Evolutionary conservation across 2,797 vertebrate genomes (phyloP).

Genomic region (Champsocephalus gunnari): DNA sequence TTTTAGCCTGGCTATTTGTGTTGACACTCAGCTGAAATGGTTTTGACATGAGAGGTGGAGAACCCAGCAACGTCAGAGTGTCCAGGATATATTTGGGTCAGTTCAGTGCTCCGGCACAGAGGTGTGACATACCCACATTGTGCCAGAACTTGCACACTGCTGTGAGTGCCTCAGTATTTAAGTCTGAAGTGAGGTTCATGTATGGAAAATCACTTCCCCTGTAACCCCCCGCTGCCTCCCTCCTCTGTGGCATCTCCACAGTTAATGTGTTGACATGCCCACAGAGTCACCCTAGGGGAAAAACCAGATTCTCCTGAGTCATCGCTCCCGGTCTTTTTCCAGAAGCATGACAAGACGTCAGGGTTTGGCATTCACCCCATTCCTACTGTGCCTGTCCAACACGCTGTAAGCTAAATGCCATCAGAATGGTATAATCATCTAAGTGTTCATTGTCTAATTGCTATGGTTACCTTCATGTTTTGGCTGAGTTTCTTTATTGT

Average conservation of each 20-base stretch:
- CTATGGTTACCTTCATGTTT: slow-evolving; percentile 40
- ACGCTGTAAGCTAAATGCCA: slow-evolving; percentile 59
- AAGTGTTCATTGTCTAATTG: slow-evolving; percentile 61
- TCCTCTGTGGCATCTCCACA: slow-evolving; percentile 19
- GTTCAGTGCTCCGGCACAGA: slow-evolving; percentile 52
- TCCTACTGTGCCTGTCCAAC: slow-evolving; percentile 28
- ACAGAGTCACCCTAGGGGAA: slow-evolving; percentile 64
- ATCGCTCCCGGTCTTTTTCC: slow-evolving; percentile 58
- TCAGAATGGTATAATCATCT: slow-evolving; percentile 55
- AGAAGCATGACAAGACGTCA: slow-evolving; percentile 57
- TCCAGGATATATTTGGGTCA: slow-evolving; percentile 76
- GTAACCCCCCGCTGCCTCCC: slow-evolving; percentile 33
- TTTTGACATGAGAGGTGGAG: slow-evolving; percentile 52
- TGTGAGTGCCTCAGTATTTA: slow-evolving; percentile 62
- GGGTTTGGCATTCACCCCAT: slow-evolving; percentile 52
- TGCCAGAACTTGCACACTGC: slow-evolving; percentile 70
- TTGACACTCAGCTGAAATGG: slow-evolving; percentile 39
- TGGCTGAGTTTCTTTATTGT: slow-evolving; percentile 43
- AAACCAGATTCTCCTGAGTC: slow-evolving; percentile 64
- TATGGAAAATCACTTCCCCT: slow-evolving; percentile 69
- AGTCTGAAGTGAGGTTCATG: slow-evolving; percentile 54
- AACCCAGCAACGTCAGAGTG: slow-evolving; percentile 43
- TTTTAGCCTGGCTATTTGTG: slow-evolving; percentile 31
- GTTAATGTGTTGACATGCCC: slow-evolving; percentile 60
- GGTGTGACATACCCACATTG: slow-evolving; percentile 68